A percentile compares a stretch with the other conserved stretches of the same genome.
Evolutionary conservation across 2,888 invertebrate species (phyloP).

Genomic region (Helicoverpa assulta): DNA sequence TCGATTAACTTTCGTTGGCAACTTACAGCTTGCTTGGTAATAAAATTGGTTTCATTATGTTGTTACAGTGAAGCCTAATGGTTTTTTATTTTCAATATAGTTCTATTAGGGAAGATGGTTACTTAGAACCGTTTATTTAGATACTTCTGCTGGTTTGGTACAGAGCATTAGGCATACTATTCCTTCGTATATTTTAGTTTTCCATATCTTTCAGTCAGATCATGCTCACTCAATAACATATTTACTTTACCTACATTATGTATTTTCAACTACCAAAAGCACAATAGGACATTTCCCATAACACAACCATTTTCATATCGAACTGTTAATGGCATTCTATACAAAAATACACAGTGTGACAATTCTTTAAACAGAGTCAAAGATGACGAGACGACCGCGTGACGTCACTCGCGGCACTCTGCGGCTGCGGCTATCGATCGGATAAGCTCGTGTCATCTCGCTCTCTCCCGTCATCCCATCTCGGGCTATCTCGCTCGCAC

Average conservation of each 20-base stretch:
- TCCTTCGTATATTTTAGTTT: neutral
- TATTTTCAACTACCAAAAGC: constrained; percentile 9
- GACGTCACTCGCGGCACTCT: constrained; percentile 89
- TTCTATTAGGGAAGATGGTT: neutral
- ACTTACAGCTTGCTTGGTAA: constrained; percentile 26
- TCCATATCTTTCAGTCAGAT: constrained; percentile 11
- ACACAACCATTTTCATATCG: constrained; percentile 43
- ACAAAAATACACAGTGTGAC: constrained; percentile 82
- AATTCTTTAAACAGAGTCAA: constrained; percentile 87
- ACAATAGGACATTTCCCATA: constrained; percentile 23
- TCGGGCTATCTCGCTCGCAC: constrained; percentile 77
- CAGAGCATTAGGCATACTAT: neutral
- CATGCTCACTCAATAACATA: constrained; percentile 36
- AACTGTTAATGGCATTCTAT: constrained; percentile 67
- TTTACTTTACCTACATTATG: constrained; percentile 17
- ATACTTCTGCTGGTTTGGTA: neutral
- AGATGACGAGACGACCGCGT: constrained; percentile 89
- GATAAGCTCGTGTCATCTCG: constrained; percentile 81
- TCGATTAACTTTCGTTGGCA: constrained; percentile 52
- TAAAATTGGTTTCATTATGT: constrained; percentile 26
- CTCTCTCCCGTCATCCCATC: constrained; percentile 75
- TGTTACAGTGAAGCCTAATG: constrained; percentile 8
- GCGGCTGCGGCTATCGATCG: constrained; percentile 91
- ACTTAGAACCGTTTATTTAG: neutral
- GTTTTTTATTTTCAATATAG: neutral